phyloP scores from a whole-genome alignment of 2,113 vertebrate genomes.

The Oryzias javanicus region DNA sequence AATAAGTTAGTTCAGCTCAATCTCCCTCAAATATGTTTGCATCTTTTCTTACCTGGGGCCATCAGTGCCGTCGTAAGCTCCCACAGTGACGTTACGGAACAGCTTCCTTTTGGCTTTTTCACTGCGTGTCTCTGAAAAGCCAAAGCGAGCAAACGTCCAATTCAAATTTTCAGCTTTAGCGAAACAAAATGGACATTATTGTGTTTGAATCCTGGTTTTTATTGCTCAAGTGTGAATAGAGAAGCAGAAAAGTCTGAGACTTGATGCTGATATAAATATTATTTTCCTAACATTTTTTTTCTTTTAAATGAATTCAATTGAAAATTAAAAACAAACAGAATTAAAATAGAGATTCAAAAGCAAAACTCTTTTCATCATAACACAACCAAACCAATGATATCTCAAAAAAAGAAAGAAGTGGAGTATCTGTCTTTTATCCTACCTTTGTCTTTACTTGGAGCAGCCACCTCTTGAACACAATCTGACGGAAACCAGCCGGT shows the following conservation, averaged over 20 bases:
- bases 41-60: constrained; percentile 82
- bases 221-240: constrained; percentile 6
- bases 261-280: no score
- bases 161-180: constrained; percentile 24
- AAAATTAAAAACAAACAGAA: no score
- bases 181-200: constrained; percentile 18
- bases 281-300: no score
- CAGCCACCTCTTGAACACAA: constrained; percentile 87
- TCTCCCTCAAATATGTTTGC: background rate
- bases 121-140: constrained; percentile 83
- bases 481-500: constrained; percentile 92
- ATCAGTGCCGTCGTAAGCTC: constrained; percentile 89
- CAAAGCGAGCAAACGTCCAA: constrained; percentile 36
- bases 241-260: no score
- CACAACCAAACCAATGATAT: no score
- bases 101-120: constrained; percentile 90
- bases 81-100: constrained; percentile 93
- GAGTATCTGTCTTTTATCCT: constrained; percentile 9
- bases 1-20: background rate
- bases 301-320: no score
- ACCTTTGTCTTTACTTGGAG: constrained; percentile 84
- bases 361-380: no score
- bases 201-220: constrained; percentile 38
- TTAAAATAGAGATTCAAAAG: no score
- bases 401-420: no score